These are phyloP conservation scores for Canis aureus DNA, from an alignment of 2,113 vertebrate genomes.

Conservation along the genomic window DNA sequence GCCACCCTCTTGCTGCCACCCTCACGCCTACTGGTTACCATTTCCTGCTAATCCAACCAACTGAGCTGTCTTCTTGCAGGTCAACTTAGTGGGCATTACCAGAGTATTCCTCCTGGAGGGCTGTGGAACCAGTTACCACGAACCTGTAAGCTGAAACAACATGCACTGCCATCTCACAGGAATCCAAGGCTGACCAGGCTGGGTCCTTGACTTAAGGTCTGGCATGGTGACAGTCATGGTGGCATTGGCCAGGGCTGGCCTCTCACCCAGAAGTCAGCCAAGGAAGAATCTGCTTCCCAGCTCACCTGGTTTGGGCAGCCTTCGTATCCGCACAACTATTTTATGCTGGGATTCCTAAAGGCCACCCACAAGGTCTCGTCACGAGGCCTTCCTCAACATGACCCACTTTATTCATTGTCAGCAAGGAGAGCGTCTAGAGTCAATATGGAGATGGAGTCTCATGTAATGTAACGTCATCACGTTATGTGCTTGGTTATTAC, in stretches of 20 bases:
- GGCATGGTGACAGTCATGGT: neutral
- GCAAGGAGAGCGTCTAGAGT: neutral
- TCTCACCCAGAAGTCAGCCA: neutral
- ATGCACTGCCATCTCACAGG: neutral
- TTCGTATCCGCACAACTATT: neutral
- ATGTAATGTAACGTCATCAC: rapidly evolving
- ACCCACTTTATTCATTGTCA: neutral
- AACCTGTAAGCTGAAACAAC: neutral
- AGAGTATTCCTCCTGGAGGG: neutral
- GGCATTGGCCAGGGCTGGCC: neutral
- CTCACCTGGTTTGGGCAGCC: neutral
- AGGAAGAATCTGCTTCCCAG: neutral
- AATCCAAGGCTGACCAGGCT: neutral
- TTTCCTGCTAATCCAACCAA: neutral
- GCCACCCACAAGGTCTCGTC: neutral
- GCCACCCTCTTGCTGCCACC: neutral
- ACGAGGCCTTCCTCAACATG: no score
- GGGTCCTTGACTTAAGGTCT: neutral
- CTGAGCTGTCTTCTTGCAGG: neutral
- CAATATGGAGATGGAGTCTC: neutral
- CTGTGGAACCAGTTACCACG: neutral
- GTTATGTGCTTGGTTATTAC: neutral
- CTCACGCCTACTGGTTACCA: rapidly evolving
- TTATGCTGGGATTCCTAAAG: neutral
- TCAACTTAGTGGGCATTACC: neutral